Evolutionary conservation across 2,797 vertebrate species (phyloP).

Genomic region (Notoglanidium macrostoma): DNA sequence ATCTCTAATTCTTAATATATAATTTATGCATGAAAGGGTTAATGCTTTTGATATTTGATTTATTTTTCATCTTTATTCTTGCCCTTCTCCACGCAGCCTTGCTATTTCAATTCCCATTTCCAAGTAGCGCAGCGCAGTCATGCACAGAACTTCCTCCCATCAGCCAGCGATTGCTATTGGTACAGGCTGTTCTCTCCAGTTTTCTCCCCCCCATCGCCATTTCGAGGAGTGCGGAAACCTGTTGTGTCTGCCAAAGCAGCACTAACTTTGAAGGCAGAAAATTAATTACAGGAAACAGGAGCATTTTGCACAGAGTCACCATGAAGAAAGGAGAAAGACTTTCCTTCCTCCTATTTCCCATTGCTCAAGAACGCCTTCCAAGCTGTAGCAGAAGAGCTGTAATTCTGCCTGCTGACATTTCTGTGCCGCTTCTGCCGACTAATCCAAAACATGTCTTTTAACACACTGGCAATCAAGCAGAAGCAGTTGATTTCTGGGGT

Average conservation of each 20-base stretch:
- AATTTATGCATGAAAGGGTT: neutral
- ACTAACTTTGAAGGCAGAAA: slow-evolving; percentile 35
- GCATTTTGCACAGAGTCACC: slow-evolving; percentile 29
- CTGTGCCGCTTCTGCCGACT: neutral
- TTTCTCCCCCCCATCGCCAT: neutral
- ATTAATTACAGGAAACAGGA: slow-evolving; percentile 35
- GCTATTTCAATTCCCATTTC: slow-evolving; percentile 27
- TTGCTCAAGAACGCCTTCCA: neutral
- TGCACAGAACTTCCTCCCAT: slow-evolving; percentile 32
- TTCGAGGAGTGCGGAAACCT: slow-evolving; percentile 30
- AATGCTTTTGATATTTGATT: neutral
- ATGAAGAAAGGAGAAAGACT: slow-evolving; percentile 29
- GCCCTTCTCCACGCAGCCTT: neutral
- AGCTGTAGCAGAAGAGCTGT: neutral
- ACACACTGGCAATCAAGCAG: neutral
- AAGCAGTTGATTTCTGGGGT: neutral
- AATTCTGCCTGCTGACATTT: neutral
- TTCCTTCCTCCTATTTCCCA: neutral
- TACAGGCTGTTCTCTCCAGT: slow-evolving; percentile 26
- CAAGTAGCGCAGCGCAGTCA: neutral
- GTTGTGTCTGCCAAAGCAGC: slow-evolving; percentile 32
- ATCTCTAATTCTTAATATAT: neutral
- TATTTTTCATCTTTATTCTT: neutral
- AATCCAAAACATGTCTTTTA: neutral
- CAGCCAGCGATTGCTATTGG: slow-evolving; percentile 31